Base-by-base conservation (phyloP, 2,797 vertebrate genomes). In the Perodicticus potto region DNA sequence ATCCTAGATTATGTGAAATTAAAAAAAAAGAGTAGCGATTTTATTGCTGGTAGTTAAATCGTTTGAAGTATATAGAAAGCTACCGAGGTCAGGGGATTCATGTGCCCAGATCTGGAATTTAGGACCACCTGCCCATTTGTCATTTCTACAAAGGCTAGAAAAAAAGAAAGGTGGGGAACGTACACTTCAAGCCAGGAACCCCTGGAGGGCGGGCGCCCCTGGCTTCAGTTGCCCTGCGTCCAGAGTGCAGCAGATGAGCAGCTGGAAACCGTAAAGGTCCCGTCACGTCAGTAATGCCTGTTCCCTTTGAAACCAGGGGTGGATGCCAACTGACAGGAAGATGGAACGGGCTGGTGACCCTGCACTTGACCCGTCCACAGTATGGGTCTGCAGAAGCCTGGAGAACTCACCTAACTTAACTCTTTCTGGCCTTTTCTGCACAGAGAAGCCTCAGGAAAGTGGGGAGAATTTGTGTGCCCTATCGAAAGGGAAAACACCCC, bases 291-390 rank as follows among this genome's bases (percentile, higher is more conserved):
- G 90, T 97, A 96, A 96, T 89, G 98, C 96, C 94, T 98, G 98
- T 96, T 98, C 97, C 97, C 98, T 98, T 96, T 98, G 98, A 98
- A 98, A 98, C 95, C 43, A 0, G 82, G 96, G 96, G 97, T 97
- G 94, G 98, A 98, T 85, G 95, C 96, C 96, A 97, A 97, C 89
- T 98, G 97, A 98, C 97, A 98, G 97, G 96, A 97, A 98, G 98
- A 98, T 97, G 94, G 97, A 97, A 97, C 59, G 86, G 72, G 96
- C 97, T 90, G 91, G 69, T 69, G 98, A 98, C 97, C 97, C 90
- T 55, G 96, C 84, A 97, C 97, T 96, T 98, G 98, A 98, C 98
- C 98, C 96, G 95, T 97, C 97, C 95, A 93, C 93, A 49, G 97
- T 49, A 89, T 93, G 88, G 94, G 96, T 97, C 95, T 93, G 5